Evolutionary conservation across 2,888 invertebrate species (phyloP).

Genomic region (Antitype chi): DNA sequence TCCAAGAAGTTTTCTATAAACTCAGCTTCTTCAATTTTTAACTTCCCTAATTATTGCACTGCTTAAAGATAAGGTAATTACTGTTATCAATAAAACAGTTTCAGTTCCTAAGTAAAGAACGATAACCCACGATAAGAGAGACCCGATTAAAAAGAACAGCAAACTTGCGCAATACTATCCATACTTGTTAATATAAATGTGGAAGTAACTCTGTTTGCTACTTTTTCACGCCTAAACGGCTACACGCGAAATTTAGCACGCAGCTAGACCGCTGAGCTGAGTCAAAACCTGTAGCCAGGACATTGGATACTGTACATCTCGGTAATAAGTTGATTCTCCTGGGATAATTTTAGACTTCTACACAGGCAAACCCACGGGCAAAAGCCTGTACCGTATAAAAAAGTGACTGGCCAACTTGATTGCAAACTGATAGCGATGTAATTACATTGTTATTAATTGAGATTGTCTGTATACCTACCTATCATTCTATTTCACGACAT

Average conservation of each 20-base stretch:
- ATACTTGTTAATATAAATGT: neutral
- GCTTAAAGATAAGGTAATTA: neutral
- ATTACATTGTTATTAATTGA: neutral
- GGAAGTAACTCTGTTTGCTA: no score
- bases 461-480: neutral
- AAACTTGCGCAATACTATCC: neutral
- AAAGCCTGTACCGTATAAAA: neutral
- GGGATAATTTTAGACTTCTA: neutral
- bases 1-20: neutral
- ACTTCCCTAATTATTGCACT: neutral
- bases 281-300: neutral
- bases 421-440: slow-evolving; percentile 21
- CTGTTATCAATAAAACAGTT: slow-evolving; percentile 1
- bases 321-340: neutral
- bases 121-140: slow-evolving; percentile 39
- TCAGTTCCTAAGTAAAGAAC: slow-evolving; percentile 14
- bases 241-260: neutral
- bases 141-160: slow-evolving; percentile 4
- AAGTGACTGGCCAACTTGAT: slow-evolving; percentile 2
- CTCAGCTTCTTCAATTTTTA: neutral
- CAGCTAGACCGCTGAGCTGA: neutral
- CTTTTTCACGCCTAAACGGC: neutral
- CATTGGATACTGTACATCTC: neutral
- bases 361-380: no score
- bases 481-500: slow-evolving; percentile 2